Evolutionary conservation across 2,888 invertebrate genomes (phyloP).

Genomic region (Apotomis turbidana): DNA sequence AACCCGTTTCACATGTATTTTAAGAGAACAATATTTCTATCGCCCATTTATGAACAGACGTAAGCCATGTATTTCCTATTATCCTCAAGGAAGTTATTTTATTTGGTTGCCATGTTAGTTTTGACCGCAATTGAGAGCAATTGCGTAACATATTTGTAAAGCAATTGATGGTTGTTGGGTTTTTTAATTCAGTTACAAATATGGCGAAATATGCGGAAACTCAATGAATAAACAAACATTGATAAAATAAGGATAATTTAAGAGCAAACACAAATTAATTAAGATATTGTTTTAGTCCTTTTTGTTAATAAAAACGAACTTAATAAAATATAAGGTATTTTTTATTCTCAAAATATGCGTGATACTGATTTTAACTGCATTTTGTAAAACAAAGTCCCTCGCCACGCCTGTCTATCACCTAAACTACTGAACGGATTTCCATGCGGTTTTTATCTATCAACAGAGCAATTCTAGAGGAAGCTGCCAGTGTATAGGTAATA

Average conservation of each 20-base stretch:
- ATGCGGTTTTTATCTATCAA: no score
- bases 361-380: no score
- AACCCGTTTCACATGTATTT: not conserved
- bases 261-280: not conserved
- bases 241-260: slow-evolving; percentile 10
- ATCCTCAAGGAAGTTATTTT: slow-evolving; percentile 10
- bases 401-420: no score
- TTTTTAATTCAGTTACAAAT: slow-evolving; percentile 13
- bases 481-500: no score
- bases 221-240: slow-evolving; percentile 5
- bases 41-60: not conserved
- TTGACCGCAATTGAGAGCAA: slow-evolving; percentile 4
- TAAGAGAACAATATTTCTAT: not conserved
- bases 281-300: not conserved
- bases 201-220: slow-evolving; percentile 6
- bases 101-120: not conserved
- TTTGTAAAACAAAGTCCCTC: no score
- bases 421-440: no score
- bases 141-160: slow-evolving; percentile 1
- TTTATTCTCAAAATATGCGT: no score
- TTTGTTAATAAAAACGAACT: no score
- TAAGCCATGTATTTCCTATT: not conserved
- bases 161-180: not conserved
- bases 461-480: no score
- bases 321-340: no score